Evolutionary conservation across 23 tunicate genomes (phyloP), one percentile per base, ranked within the genome.

Genomic region (Halocynthia roretzi): DNA sequence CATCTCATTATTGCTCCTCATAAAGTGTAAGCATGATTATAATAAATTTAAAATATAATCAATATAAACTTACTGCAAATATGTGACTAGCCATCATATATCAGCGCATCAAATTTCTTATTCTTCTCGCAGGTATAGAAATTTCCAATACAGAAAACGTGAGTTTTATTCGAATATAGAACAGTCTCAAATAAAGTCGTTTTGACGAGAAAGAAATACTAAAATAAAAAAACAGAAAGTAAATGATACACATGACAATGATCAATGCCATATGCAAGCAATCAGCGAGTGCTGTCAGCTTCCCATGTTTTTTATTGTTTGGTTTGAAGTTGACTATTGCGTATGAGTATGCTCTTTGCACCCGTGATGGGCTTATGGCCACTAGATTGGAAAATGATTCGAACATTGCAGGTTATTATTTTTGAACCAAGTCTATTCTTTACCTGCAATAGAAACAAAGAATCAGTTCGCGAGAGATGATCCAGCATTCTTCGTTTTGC

Each of bases 391-490:
- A 1, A 31, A 31, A 31, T 31, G 44, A 31, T 31, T 31, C 44
- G 4, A 31, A 31, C 44, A 31, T 31, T 4, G 44, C 44, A 31
- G 44, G 4, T 31, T 31, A 31, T 31, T 31, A 31, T 31, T 31
- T 31, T 31, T 31, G 44, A 31, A 31, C 44, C 44, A 4, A 18
- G 14, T 51, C 10, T 66, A 49, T 49, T 10, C 57, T 72, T 72
- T 57, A 56, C 49, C 18, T 72, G 56, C 53, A 76, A 58, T 71
- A 87, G 94, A 91, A 68, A 95, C 99, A n/a, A 95, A 95, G 62
- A 92, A 92, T 51, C 99, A 95, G 74, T 95, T 95, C 81, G 99
- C 99, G 2, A 77, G 99, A 69, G 99, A 95, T 83, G 99, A 95
- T 66, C 99, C 99, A n/a, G 99, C 99, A 7, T 95, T 95, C 76